Evolutionary conservation across 2,797 vertebrate genomes (phyloP), one percentile per base, ranked within the genome.

Genomic region (Diplodus puntazzo): DNA sequence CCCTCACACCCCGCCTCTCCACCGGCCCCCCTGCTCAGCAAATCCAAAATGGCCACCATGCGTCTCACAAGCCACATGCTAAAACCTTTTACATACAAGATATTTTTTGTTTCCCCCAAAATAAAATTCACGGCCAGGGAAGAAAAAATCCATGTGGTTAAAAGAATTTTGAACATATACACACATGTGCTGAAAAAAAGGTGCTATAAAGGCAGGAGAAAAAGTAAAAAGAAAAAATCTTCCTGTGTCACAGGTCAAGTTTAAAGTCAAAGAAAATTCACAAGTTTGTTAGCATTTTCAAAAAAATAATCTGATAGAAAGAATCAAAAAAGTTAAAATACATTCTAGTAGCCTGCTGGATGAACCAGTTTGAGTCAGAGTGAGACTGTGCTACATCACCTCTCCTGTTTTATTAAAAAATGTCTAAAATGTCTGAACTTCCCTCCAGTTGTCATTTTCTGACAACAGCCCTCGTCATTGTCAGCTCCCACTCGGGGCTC

Each of bases 21-120:
- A 90, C 92, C 79, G 89, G 85, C 90, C 92, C 88, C 89, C 92
- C 87, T 88, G 84, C 88, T 91, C 91, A 90, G 91, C 90, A 92
- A 94, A 92, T 92, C 93, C 93, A 95, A 92, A 92, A 94, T 83
- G 93, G 95, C 94, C 94, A 94, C 95, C 96, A 97, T 95, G 95
- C 95, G 90, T 94, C 91, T 91, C 88, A 91, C 94, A 92, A 93
- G 92, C 92, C 91, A 90, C 91, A 93, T 92, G 92, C 91, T 88
- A 86, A 39, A 92, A 88, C 81, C 81, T 68, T 86, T 81, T 89
- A 91, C 90, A 87, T 74, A 90, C 77, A 75, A 64, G 84, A 79
- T 39, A 39, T 39, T 81, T 80, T 52, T 75, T 60, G 12, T 66
- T 73, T 54, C 20, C 67, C 82, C 54, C 60, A 12, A 85, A 82